A percentile compares a stretch with the other conserved stretches of the same genome.
Conservation (phyloP, 37 sponge, comb jelly and placozoan species). For the Hexactinellida sp. region DNA sequence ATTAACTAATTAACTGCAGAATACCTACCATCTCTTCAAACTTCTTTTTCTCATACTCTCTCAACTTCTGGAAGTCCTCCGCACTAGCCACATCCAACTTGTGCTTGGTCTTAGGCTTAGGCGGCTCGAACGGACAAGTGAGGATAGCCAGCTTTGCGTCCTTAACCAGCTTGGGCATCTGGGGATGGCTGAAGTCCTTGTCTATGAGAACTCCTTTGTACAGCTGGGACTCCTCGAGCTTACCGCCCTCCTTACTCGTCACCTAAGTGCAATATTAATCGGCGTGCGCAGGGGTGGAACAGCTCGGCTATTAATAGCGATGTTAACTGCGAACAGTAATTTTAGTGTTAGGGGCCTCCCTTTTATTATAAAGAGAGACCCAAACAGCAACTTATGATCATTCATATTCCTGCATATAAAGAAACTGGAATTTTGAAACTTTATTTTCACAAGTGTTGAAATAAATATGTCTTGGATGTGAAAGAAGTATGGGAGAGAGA, state of each 20-base stretch:
- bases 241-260: constrained; percentile 81
- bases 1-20: neutral
- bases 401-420: too few species aligned
- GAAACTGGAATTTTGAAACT: too few species aligned
- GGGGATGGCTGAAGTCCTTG: constrained; percentile 92
- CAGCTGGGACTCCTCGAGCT: constrained; percentile 74
- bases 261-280: too few species aligned
- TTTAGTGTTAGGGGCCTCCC: too few species aligned
- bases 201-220: constrained; percentile 92
- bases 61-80: constrained; percentile 81
- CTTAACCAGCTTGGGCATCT: constrained; percentile 83
- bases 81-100: constrained; percentile 73
- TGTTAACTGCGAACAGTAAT: too few species aligned
- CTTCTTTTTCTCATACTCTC: constrained; percentile 79
- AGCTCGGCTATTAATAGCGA: too few species aligned
- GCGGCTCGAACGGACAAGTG: constrained; percentile 97
- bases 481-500: too few species aligned
- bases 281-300: too few species aligned
- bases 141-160: constrained; percentile 87
- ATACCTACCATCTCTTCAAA: constrained; percentile 70
- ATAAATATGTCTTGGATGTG: too few species aligned
- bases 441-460: too few species aligned
- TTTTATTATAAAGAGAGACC: too few species aligned
- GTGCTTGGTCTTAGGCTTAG: constrained; percentile 96
- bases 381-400: too few species aligned